Conservation (phyloP, 2,888 invertebrate genomes). For the Morinoia aosen region DNA sequence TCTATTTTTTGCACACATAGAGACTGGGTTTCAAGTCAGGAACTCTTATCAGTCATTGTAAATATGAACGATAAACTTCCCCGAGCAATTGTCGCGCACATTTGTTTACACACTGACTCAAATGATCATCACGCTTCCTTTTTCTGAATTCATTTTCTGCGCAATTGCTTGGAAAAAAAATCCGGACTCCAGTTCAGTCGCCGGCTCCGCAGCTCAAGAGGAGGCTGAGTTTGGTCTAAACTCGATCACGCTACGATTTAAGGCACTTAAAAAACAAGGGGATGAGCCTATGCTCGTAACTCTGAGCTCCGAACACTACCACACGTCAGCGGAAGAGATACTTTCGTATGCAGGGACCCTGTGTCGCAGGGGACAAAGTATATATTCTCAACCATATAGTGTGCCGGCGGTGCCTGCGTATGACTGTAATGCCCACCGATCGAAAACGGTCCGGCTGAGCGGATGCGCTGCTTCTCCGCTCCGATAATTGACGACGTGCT, state of each 20-base stretch:
- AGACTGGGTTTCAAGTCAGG: not conserved
- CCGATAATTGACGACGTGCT: slow-evolving; percentile 17
- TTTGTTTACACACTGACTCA: not conserved
- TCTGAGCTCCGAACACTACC: not conserved
- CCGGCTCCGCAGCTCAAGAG: not conserved
- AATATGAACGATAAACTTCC: not conserved
- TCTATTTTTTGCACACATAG: not conserved
- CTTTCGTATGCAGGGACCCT: not conserved
- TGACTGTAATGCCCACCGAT: not conserved
- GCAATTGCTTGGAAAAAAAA: not conserved
- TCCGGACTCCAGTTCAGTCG: not conserved
- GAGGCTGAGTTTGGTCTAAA: not conserved
- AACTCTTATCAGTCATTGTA: not conserved
- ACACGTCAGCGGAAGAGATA: not conserved
- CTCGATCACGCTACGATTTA: not conserved
- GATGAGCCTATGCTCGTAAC: not conserved
- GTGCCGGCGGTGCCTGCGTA: not conserved
- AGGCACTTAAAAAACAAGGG: not conserved
- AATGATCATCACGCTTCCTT: not conserved
- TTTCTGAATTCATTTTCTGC: not conserved
- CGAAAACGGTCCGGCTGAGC: not conserved
- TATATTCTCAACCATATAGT: not conserved
- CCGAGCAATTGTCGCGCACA: not conserved
- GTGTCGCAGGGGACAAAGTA: not conserved
- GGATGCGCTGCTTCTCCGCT: not conserved